Evolutionary conservation across 2,888 invertebrate genomes (phyloP), one percentile per base, ranked within the genome.

Genomic region (Seladonia tumulorum): DNA sequence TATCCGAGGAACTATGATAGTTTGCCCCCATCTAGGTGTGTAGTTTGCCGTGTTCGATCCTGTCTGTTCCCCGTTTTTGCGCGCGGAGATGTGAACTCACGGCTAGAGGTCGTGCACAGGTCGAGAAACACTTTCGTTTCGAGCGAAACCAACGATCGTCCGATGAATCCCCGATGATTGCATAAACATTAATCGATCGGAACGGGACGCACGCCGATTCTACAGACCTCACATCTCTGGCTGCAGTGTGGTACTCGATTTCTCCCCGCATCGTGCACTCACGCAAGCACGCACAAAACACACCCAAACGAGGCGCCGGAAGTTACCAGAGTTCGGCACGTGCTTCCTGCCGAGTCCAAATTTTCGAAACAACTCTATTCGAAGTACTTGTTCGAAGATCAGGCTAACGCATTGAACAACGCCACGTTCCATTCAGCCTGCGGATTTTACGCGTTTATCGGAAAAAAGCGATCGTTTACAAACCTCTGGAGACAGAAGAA

Each of bases 221-320:
- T 81, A 70, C 72, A 85, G 89, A 90, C 89, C 89, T 90, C 91
- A 89, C 90, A 90, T 90, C 90, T 90, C 90, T 90, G 89, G 83
- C 88, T 89, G 90, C 90, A 90, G 90, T 87, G 90, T 90, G 90
- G 90, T 90, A 90, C 90, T 90, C 60, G 80, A 84, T 7, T 66
- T 79, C 68, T 80, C 86, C 83, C 87, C 86, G 89, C 90, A 89
- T 90, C 79, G 72, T 88, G 79, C 79, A 85, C 66, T 68, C 29
- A 79, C 57, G 81, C 79, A 70, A 49, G 66, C 66, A 78, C 57
- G 72, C 72, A 72, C 74, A 73, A 35, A 29, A 47, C 47, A 79
- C 25, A 63, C 39, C 74, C 72, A 42, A 49, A 80, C 63, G 72
- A 87, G 63, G 63, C 63, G 63, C 63, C 66, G 66, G 29, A 29